Evolutionary conservation across 2,888 invertebrate genomes (phyloP).

Genomic region (Geotrupes spiniger): DNA sequence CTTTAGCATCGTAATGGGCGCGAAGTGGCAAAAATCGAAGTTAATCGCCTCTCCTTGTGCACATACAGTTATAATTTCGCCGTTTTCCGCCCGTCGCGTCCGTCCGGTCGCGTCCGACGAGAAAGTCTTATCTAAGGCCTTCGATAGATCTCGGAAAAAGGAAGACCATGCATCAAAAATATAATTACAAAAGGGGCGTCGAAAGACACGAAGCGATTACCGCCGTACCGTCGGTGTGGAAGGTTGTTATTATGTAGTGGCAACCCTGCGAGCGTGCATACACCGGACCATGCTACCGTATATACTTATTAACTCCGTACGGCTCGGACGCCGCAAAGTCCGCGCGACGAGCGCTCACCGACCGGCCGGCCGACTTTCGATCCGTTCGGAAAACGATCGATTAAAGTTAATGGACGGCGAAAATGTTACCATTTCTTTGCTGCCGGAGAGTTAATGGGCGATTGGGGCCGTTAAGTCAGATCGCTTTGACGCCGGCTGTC

Average conservation of each 20-base stretch:
- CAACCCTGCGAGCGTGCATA: slow-evolving; percentile 45
- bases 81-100: background rate
- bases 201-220: slow-evolving; percentile 48
- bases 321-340: background rate
- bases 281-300: slow-evolving; percentile 37
- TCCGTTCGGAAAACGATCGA: too few relatives aligned
- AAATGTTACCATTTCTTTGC: too few relatives aligned
- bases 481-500: too few relatives aligned
- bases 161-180: slow-evolving; percentile 43
- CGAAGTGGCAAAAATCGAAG: too few relatives aligned
- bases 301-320: slow-evolving; percentile 5
- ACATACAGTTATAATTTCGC: slow-evolving; percentile 1
- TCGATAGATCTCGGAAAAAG: slow-evolving; percentile 8
- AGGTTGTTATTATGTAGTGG: slow-evolving; percentile 51
- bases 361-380: too few relatives aligned
- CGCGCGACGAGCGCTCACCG: too few relatives aligned
- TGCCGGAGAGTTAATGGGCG: too few relatives aligned
- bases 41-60: too few relatives aligned
- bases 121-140: slow-evolving; percentile 5
- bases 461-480: too few relatives aligned
- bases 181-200: slow-evolving; percentile 51
- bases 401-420: too few relatives aligned
- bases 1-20: too few relatives aligned
- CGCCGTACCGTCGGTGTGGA: slow-evolving; percentile 40
- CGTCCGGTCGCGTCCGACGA: background rate